Evolutionary conservation across 2,888 invertebrate genomes (phyloP).

Genomic region (Zaprionus obscuricornis): DNA sequence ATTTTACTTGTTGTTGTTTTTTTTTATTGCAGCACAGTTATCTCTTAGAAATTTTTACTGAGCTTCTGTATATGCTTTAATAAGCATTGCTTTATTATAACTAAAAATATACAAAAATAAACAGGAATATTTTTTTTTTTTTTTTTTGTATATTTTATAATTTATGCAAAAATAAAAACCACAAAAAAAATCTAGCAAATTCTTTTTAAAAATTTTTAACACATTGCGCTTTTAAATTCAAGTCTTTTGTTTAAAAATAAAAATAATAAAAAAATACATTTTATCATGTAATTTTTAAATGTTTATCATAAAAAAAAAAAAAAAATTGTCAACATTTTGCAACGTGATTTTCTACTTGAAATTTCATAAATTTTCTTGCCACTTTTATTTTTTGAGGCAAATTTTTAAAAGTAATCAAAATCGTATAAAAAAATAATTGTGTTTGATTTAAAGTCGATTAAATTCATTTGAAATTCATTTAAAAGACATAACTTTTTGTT

Average conservation of each 20-base stretch:
- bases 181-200: conserved; percentile 27
- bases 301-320: no score
- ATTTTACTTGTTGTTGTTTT: no score
- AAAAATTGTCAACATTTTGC: no score
- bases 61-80: no score
- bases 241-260: conserved; percentile 24
- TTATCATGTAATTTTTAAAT: conserved; percentile 65
- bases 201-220: conserved; percentile 4
- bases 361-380: not conserved
- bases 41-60: no score
- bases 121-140: not conserved
- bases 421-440: conserved; percentile 47
- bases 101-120: no score
- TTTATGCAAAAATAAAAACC: conserved; percentile 44
- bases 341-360: conserved; percentile 7
- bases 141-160: conserved; percentile 11
- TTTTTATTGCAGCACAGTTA: no score
- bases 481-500: conserved; percentile 61
- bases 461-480: conserved; percentile 71
- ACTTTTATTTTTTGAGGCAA: conserved; percentile 1
- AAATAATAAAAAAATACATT: conserved; percentile 41
- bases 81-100: no score
- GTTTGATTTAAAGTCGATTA: conserved; percentile 67
- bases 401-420: conserved; percentile 46
- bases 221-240: no score